Percentiles rank a stretch among this genome's conserved stretches.
Evolutionary conservation across 2,888 invertebrate species (phyloP).

Genomic region (Orthosia gracilis): DNA sequence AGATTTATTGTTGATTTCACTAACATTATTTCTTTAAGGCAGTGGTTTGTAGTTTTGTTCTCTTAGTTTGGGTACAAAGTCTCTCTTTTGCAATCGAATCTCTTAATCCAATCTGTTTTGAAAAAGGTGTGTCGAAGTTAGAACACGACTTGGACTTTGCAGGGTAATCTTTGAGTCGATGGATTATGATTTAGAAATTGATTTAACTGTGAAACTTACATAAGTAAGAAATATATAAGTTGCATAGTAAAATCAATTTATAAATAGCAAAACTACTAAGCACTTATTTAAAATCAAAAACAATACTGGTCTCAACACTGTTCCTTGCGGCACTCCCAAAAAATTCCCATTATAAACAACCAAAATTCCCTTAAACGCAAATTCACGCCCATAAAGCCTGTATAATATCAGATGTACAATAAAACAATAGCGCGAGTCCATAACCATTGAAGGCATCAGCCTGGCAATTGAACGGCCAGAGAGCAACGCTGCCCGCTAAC

Average conservation of each 20-base stretch:
- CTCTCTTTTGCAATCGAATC: conserved; percentile 58
- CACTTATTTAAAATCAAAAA: not conserved
- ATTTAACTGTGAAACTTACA: conserved; percentile 14
- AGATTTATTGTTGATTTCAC: conserved; percentile 67
- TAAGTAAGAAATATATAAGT: not conserved
- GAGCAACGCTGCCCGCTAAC: conserved; percentile 64
- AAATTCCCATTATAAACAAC: conserved; percentile 23
- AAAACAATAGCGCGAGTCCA: conserved; percentile 67
- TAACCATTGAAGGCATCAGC: conserved; percentile 64
- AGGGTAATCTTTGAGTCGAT: conserved; percentile 34
- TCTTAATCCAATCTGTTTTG: conserved; percentile 58
- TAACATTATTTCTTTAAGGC: conserved; percentile 62
- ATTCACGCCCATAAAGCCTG: conserved; percentile 49
- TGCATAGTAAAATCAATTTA: too few species aligned
- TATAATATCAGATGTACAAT: conserved; percentile 63
- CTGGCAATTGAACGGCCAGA: conserved; percentile 59
- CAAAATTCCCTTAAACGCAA: conserved; percentile 44
- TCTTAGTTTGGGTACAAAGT: conserved; percentile 47
- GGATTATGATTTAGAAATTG: conserved; percentile 32
- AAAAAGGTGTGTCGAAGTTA: conserved; percentile 48
- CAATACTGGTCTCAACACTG: conserved; percentile 5
- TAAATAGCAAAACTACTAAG: too few species aligned
- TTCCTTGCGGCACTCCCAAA: conserved; percentile 18
- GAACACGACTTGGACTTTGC: conserved; percentile 44
- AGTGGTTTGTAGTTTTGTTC: conserved; percentile 42